phyloP scores from a whole-genome alignment of 2,888 invertebrate genomes.

The Philhelius pedissequus region DNA sequence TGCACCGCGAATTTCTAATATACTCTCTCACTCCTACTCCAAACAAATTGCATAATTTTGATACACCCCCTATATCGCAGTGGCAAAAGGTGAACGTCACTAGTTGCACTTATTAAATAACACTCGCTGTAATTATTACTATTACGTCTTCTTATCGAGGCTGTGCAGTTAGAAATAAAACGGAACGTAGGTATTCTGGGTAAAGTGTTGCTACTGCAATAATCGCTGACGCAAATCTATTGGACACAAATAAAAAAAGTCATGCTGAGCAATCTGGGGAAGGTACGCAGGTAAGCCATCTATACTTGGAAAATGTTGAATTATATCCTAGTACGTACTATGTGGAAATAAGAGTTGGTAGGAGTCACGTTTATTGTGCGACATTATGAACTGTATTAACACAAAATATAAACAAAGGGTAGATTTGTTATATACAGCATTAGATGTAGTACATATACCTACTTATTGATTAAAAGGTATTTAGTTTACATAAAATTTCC shows the following conservation, averaged over 20 bases:
- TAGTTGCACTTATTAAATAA: background rate
- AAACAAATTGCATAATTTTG: conserved; percentile 6
- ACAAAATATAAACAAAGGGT: background rate
- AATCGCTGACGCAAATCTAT: background rate
- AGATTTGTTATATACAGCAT: no score
- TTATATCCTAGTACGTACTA: background rate
- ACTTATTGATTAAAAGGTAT: no score
- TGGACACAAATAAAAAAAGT: background rate
- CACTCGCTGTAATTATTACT: background rate
- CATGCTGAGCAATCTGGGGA: background rate
- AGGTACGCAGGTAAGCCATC: background rate
- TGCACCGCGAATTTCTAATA: background rate
- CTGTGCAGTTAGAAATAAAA: background rate
- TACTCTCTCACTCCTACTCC: background rate
- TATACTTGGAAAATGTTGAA: background rate
- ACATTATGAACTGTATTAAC: background rate
- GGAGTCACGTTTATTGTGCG: background rate
- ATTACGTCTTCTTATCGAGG: background rate
- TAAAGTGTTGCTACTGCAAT: background rate
- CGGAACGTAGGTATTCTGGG: background rate
- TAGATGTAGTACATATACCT: no score
- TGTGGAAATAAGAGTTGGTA: background rate
- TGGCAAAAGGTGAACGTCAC: background rate
- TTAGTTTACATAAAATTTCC: no score
- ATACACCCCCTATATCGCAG: background rate